Percentiles rank a stretch among this genome's conserved stretches.
Evolutionary conservation across 1,140 invertebrate genomes (phyloP).

Genomic region (Nasonia longicornis): DNA sequence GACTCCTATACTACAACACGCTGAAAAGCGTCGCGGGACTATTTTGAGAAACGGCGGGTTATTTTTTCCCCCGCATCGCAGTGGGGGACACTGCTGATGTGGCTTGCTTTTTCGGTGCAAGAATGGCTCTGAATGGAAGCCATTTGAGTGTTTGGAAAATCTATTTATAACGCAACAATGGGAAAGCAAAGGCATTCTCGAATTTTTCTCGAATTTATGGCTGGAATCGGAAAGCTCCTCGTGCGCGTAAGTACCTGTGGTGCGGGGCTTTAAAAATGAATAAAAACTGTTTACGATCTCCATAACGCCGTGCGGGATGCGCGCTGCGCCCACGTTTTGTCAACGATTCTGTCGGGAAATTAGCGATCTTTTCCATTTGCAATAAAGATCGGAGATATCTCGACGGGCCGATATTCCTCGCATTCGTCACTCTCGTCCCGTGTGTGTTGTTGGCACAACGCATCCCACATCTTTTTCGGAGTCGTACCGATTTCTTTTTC

Average conservation of each 20-base stretch:
- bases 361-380: neutral
- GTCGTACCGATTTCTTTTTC: no score
- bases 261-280: slow-evolving; percentile 24
- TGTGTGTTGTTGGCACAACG: neutral
- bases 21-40: neutral
- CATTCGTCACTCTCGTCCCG: neutral
- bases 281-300: slow-evolving; percentile 43
- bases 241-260: neutral
- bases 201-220: slow-evolving; percentile 26
- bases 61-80: slow-evolving; percentile 16
- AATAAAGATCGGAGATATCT: neutral
- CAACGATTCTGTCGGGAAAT: no score
- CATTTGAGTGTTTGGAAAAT: slow-evolving; percentile 33
- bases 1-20: no score
- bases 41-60: slow-evolving; percentile 12
- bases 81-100: slow-evolving; percentile 22
- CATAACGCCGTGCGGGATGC: slow-evolving; percentile 20
- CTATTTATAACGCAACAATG: slow-evolving; percentile 44
- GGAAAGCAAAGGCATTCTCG: neutral
- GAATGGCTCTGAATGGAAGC: slow-evolving; percentile 19
- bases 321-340: no score
- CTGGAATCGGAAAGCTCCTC: neutral
- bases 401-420: neutral
- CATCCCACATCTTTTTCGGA: no score
- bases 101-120: neutral